A percentile compares a stretch with the other conserved stretches of the same genome.
Conservation (phyloP, 2,888 invertebrate species). For the Spisula solida region DNA sequence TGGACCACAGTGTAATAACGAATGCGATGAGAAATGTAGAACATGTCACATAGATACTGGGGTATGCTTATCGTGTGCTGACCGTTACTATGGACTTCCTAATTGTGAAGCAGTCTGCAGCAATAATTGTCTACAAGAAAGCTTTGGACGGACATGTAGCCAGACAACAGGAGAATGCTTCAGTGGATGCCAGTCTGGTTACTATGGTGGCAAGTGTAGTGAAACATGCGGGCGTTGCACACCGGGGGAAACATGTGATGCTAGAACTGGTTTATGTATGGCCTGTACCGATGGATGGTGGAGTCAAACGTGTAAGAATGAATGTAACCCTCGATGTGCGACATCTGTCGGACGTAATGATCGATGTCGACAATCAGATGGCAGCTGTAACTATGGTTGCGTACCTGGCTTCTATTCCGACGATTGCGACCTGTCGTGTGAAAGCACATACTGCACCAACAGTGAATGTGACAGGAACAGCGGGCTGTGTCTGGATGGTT, state of each 20-base stretch:
- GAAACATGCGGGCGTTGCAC: constrained; percentile 51
- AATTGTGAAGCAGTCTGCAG: constrained; percentile 50
- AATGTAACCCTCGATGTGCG: constrained; percentile 39
- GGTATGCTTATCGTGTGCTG: constrained; percentile 38
- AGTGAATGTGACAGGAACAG: constrained; percentile 36
- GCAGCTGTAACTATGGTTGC: constrained; percentile 56
- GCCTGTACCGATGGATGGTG: constrained; percentile 43
- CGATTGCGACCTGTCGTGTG: constrained; percentile 39
- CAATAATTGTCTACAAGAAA: constrained; percentile 31
- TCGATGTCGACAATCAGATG: constrained; percentile 45
- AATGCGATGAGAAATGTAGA: constrained; percentile 37
- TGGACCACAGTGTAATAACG: constrained; percentile 43
- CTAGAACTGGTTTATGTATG: constrained; percentile 39
- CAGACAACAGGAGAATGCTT: constrained; percentile 47
- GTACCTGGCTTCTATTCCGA: constrained; percentile 49
- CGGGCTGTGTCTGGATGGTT: constrained; percentile 48
- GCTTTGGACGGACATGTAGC: constrained; percentile 31
- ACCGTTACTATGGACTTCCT: constrained; percentile 41
- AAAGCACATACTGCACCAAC: constrained; percentile 34
- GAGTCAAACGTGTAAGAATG: constrained; percentile 30
- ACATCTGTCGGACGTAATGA: background rate
- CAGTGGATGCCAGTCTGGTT: constrained; percentile 49
- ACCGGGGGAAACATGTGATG: constrained; percentile 14
- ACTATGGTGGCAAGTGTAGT: constrained; percentile 44
- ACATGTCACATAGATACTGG: constrained; percentile 43